Evolutionary conservation across 2,888 invertebrate species (phyloP).

Genomic region (Dasypogon diadema): DNA sequence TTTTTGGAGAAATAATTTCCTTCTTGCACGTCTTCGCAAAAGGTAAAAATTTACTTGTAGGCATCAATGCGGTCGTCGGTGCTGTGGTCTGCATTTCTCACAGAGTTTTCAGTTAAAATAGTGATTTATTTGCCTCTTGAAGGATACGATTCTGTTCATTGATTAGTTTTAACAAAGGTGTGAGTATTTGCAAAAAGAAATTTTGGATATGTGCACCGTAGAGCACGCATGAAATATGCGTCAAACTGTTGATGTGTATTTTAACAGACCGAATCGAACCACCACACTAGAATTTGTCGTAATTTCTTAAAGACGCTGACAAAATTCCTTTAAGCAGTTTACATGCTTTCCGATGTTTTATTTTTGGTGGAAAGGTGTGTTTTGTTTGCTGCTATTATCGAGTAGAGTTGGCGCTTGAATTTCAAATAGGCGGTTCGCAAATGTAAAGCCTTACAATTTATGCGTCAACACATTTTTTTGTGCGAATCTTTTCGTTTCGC

Average conservation of each 20-base stretch:
- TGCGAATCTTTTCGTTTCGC: too few species aligned
- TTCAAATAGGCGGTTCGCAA: too few species aligned
- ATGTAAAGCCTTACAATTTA: too few species aligned
- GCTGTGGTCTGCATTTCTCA: not conserved
- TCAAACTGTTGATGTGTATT: slow-evolving; percentile 40
- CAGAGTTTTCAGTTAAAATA: not conserved
- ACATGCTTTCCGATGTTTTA: too few species aligned
- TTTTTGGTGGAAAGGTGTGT: too few species aligned
- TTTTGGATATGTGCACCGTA: slow-evolving; percentile 34
- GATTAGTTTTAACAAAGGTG: slow-evolving; percentile 29
- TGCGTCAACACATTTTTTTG: too few species aligned
- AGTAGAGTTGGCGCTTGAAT: too few species aligned
- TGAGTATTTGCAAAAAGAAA: slow-evolving; percentile 12
- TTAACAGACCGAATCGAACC: not conserved
- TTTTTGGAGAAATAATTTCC: slow-evolving; percentile 19
- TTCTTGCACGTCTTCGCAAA: slow-evolving; percentile 24
- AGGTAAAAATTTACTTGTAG: slow-evolving; percentile 8
- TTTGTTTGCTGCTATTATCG: too few species aligned
- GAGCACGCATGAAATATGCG: slow-evolving; percentile 37
- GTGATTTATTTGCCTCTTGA: not conserved
- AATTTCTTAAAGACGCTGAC: not conserved
- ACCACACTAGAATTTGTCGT: not conserved
- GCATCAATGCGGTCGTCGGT: not conserved
- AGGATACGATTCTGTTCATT: slow-evolving; percentile 21
- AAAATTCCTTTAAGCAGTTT: too few species aligned